Evolutionary conservation across 2,888 invertebrate species (phyloP), one percentile per base, ranked within the genome.

Genomic region (Apotomis capreana): DNA sequence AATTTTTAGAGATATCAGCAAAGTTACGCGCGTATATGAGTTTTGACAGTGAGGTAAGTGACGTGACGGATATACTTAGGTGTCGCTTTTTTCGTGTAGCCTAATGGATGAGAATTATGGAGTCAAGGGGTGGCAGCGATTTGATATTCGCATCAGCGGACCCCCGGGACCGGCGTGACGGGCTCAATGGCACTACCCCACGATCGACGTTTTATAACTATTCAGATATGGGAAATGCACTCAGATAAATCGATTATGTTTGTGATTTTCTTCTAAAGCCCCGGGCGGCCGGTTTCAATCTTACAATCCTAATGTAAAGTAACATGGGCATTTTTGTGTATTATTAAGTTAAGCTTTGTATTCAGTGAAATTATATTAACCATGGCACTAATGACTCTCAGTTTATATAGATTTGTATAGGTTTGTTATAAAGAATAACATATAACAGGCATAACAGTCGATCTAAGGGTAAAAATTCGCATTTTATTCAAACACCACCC

Each of bases 101-200:
- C 83, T 90, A 90, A 91, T 90, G 89, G 89, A 89, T 85, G 84
- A 83, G 85, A 87, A 86, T 89, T 87, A 88, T 88, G 83, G 85
- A 89, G 88, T 87, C 86, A 87, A 85, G 89, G 91, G 91, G 89
- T 88, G 88, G 84, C 87, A 84, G 87, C 82, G 89, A 91, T 90
- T 91, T 91, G 89, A 92, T 91, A 92, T 91, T 91, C 90, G 87
- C 89, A 89, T 90, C 91, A 87, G 76, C 76, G 75, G 83, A 82
- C 91, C 89, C 89, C 80, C 76, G 91, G 91, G 92, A 90, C 85
- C 78, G 67, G 78, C 81, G 84, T 83, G 88, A 87, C 86, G 86
- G 87, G 87, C 88, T 89, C 88, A 88, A 89, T 89, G 88, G 80
- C 81, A 81, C 84, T 79, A 81, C 83, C 76, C 81, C 81, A 79